Base-by-base conservation (phyloP, 2,113 vertebrate species). In the Syrmaticus mikado region DNA sequence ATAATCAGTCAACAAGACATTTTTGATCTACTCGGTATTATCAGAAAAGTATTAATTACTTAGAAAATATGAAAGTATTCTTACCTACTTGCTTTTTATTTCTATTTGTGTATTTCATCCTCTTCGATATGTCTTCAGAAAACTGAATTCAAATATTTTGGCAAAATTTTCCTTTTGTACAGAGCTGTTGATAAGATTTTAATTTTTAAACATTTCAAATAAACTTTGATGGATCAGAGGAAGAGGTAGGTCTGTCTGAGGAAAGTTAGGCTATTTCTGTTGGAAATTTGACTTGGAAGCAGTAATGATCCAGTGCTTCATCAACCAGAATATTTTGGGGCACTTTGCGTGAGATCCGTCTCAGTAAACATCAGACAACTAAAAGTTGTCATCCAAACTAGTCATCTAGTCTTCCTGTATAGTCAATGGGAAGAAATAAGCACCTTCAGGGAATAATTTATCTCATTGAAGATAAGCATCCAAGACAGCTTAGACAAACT, bases 401-500 rank as follows among this genome's bases (percentile, higher is more conserved):
- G 77, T 60, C 66, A 55, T 79, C 70, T 79, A 85, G 58, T 89
- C 48, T 60, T 87, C 25, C 43, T 65, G 67, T 85, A 34, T 19
- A 85, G 78, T 75, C 52, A 72, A 27, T 30, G 21, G 41, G 1
- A 7, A 79, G 67, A 82, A 90, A 84, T 28, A 89, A 91, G 67
- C 43, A 85, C 62, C 82, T 91, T 85, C 61, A 75, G 66, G 90
- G 75, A 75, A 40, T 65, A 67, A 91, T 85, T 82, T 32, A 46
- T 87, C 58, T 82, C 87, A 25, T 9, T 68, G 82, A 85, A 82
- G 67, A 85, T 68, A 60, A 92, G 32, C 61, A 81, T 64, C 65
- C 58, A 65, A 82, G 52, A 87, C 62, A 87, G 53, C 5, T 85
- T 72, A 75, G 94, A 82, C 62, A 79, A 91, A 89, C 79, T 71